Base-by-base conservation (phyloP, 1,140 invertebrate species). In the Danaus plexippus region DNA sequence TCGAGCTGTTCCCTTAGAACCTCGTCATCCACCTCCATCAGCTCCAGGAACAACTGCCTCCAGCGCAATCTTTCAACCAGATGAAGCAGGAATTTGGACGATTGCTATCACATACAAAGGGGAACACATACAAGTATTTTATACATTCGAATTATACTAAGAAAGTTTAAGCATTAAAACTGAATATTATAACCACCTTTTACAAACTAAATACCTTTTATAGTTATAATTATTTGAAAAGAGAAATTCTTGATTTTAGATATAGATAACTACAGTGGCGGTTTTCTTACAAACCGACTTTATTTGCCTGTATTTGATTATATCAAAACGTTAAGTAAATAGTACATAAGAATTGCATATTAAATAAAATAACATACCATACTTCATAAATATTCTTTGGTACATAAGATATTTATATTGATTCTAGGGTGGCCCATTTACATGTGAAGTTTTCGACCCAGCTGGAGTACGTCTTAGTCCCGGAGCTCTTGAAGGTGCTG, bases 371-470 rank as follows among this genome's bases (percentile, higher is more conserved):
- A 15, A 3, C 1, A 15, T 15, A 15, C 22, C 22, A 32, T 32
- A 32, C 7, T 32, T 32, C 22, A 32, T 32, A 4, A 11, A 15
- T 15, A 18, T 43, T 9, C 0, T 15, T 43, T 13, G 2, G 9
- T 43, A 13, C 43, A 42, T 5, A 10, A 10, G 13, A 22, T 15
- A 22, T 22, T 15, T 9, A n/a, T 54, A 11, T 51, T n/a, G 15
- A 48, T 61, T 75, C 49, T 67, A 90, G 84, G 97, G 97, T 47
- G 96, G 96, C 52, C 98, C 98, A 3, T 99, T 98, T 85, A 95
- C 94, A 1, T 99, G 98, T 76, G 96, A 97, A 75, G 97, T 99
- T 0, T 99, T 97, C 71, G 97, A 99, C 87, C 95, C 97, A 0
- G 93, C 95, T 61, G 94, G 95, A 11, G 93, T 98, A 11, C 92